phyloP scores from a whole-genome alignment of 1,140 invertebrate species.

The Agrilus planipennis region DNA sequence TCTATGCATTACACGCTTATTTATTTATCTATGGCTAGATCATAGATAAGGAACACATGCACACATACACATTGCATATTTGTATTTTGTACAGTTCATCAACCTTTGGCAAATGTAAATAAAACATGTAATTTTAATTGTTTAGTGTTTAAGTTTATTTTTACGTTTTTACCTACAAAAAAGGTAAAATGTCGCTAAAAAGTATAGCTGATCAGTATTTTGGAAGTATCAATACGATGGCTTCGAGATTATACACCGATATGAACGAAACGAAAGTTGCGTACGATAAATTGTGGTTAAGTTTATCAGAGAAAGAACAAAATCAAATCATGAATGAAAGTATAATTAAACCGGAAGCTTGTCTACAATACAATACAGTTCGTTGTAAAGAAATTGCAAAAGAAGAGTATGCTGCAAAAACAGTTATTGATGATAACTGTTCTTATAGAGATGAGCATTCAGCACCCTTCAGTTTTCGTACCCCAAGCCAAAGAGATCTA shows the following conservation, averaged over 20 bases:
- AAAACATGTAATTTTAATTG: no score
- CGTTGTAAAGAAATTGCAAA: conserved; percentile 33
- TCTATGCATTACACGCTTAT: no score
- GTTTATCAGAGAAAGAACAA: conserved; percentile 51
- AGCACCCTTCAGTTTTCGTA: conserved; percentile 66
- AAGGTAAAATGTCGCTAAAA: conserved; percentile 24
- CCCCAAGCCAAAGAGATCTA: conserved; percentile 62
- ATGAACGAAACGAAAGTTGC: conserved; percentile 51
- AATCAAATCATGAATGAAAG: conserved; percentile 62
- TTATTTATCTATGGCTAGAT: no score
- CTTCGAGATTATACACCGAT: conserved; percentile 54
- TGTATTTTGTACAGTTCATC: no score
- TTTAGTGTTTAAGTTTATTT: no score
- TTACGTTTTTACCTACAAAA: conserved; percentile 9
- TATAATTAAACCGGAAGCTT: conserved; percentile 61
- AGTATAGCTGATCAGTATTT: conserved; percentile 55
- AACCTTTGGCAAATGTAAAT: no score
- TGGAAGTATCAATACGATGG: conserved; percentile 52
- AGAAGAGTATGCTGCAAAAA: conserved; percentile 35
- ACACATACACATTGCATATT: no score
- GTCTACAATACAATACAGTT: conserved; percentile 48
- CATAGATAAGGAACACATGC: no score
- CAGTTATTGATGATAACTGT: conserved; percentile 40
- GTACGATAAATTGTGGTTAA: conserved; percentile 58
- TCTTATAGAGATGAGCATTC: conserved; percentile 64